Percentiles rank a stretch among this genome's conserved stretches.
phyloP scores from a whole-genome alignment of 1,140 invertebrate genomes.

The Drosophila willistoni region DNA sequence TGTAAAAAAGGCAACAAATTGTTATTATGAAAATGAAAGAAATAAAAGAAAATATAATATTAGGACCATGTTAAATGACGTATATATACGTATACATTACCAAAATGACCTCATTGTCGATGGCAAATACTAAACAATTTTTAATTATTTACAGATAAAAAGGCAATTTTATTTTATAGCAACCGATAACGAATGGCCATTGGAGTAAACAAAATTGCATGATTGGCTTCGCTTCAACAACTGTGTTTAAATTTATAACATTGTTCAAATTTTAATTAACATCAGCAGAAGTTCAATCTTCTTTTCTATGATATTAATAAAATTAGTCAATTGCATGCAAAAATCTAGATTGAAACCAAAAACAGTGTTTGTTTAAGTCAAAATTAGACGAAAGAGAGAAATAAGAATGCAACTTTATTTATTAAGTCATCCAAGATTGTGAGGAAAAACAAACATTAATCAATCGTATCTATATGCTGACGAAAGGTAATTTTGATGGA shows the following conservation, averaged over 20 bases:
- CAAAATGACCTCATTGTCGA: background rate
- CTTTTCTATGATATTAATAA: background rate
- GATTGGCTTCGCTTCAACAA: background rate
- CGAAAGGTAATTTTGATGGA: too few relatives aligned
- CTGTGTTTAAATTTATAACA: background rate
- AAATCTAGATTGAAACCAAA: too few relatives aligned
- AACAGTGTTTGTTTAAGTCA: too few relatives aligned
- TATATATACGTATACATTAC: too few relatives aligned
- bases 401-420: too few relatives aligned
- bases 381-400: too few relatives aligned
- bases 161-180: background rate
- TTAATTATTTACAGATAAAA: slow-evolving; percentile 6
- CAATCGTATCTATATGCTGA: too few relatives aligned
- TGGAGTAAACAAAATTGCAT: background rate
- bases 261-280: background rate
- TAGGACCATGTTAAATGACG: background rate
- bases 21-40: background rate
- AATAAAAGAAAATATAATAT: background rate
- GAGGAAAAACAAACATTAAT: too few relatives aligned
- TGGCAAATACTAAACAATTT: background rate
- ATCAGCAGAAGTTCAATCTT: background rate
- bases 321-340: too few relatives aligned
- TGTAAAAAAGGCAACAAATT: background rate
- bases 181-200: background rate
- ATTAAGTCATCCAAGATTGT: too few relatives aligned